Evolutionary conservation across 1,140 invertebrate species (phyloP), one percentile per base, ranked within the genome.

Genomic region (Druon quercuslanigerum): DNA sequence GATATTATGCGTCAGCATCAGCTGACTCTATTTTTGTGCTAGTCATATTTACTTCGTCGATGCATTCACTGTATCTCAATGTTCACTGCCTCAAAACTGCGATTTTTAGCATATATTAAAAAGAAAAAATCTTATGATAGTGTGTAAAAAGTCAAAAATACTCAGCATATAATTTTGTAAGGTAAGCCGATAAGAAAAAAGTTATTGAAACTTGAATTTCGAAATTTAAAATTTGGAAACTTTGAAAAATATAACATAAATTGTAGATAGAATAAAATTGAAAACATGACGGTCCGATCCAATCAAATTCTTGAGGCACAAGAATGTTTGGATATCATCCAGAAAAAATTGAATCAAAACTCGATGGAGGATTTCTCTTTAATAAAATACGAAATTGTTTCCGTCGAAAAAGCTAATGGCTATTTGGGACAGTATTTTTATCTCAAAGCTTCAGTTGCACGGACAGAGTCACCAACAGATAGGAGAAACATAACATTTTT

Each of bases 401-500:
- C 87, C 0, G 76, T 89, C 40, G 78, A 83, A 14, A 54, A 82
- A 54, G 79, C 84, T 0, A 86, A 82, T 56, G 87, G 88, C 5
- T 90, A 74, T 74, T 82, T 89, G 84, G 88, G 88, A 16, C 86
- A 86, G 11, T 90, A 90, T 50, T 90, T 85, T 17, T 88, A 76
- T 0, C 51, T 90, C 14, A 87, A 82, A 33, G 83, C 84, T 0
- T 86, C 81, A 1, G 83, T 86, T 0, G 80, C 80, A 0, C 78
- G 76, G 4, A 33, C 81, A 0, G 70, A 81, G 20, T 77, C 79
- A 8, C 79, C 85, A 0, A 14, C 66, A 3, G 84, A 91, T 19
- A 77, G 75, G 9, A 79, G 85, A 12, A 83, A 81, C 8, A 81
- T 92, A 9, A 83, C 87, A 12, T 93, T 93, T 79, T 94, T 94